phyloP scores from a whole-genome alignment of 2,113 vertebrate species.

The Noctilio leporinus region DNA sequence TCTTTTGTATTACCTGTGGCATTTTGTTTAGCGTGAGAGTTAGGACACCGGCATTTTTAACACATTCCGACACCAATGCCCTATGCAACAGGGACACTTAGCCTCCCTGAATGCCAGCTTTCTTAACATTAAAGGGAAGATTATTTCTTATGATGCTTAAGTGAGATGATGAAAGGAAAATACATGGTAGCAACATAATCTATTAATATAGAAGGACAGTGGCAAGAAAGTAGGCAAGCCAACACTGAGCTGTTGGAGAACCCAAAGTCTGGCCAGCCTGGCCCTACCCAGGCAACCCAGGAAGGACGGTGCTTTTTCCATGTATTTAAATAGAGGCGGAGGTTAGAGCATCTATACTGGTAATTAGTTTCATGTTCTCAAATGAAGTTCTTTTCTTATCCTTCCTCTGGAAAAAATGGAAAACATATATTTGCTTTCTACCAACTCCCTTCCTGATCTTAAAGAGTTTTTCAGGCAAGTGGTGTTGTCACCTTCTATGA shows the following conservation, averaged over 20 bases:
- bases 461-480: not conserved
- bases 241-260: not conserved
- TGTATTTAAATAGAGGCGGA: not conserved
- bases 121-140: constrained; percentile 1
- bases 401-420: not conserved
- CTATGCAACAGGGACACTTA: not conserved
- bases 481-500: not conserved
- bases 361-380: not conserved
- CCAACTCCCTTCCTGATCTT: not conserved
- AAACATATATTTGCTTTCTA: not conserved
- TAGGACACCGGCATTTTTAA: not conserved
- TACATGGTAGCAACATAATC: not conserved
- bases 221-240: not conserved
- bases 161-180: not conserved
- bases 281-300: not conserved
- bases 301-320: not conserved
- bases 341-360: not conserved
- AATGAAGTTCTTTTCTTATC: not conserved
- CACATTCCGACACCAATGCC: not conserved
- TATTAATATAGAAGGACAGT: not conserved
- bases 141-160: not conserved
- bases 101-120: not conserved
- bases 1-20: not conserved
- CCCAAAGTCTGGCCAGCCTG: not conserved
- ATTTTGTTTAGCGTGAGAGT: not conserved